These are phyloP conservation scores for Benthosema pterotum DNA, from an alignment of 2,797 vertebrate species.

Conservation along the genomic window DNA sequence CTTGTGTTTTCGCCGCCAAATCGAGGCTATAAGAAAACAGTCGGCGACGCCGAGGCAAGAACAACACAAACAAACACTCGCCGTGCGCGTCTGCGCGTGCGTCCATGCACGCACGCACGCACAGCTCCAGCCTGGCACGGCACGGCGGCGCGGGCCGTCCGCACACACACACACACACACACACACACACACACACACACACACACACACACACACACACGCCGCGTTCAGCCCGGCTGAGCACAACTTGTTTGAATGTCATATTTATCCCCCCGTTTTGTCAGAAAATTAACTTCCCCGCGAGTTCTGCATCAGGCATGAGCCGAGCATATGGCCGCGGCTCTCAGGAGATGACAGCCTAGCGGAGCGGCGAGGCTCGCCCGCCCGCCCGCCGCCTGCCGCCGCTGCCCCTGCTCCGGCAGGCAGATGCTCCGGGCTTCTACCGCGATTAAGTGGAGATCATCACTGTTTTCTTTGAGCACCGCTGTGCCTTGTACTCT, in stretches of 20 bases:
- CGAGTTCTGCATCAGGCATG: conserved; percentile 94
- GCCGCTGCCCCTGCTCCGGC: conserved; percentile 93
- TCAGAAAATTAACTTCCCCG: conserved; percentile 99
- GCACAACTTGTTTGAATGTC: conserved; percentile 99
- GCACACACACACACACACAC: too few species aligned
- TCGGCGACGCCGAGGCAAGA: conserved; percentile 76
- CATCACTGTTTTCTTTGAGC: conserved; percentile 99
- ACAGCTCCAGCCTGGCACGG: conserved; percentile 84
- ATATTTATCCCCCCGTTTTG: conserved; percentile 99
- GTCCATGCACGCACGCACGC: conserved; percentile 89
- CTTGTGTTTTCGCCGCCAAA: conserved; percentile 39
- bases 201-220: too few species aligned
- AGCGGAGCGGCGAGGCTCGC: conserved; percentile 89
- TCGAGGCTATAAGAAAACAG: conserved; percentile 44
- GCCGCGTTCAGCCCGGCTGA: conserved; percentile 99
- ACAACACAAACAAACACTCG: conserved; percentile 46
- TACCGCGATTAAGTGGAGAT: conserved; percentile 99
- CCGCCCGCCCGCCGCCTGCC: conserved; percentile 88
- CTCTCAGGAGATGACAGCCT: conserved; percentile 99
- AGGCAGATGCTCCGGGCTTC: conserved; percentile 99
- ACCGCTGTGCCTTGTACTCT: conserved; percentile 99
- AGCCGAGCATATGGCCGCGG: conserved; percentile 99
- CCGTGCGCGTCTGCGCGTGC: conserved; percentile 70
- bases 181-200: too few species aligned
- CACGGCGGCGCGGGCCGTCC: too few species aligned